Percentiles rank a stretch among this genome's conserved stretches.
These are phyloP conservation scores for Lateolabrax maculatus DNA, from an alignment of 2,797 vertebrate species.

Conservation along the genomic window DNA sequence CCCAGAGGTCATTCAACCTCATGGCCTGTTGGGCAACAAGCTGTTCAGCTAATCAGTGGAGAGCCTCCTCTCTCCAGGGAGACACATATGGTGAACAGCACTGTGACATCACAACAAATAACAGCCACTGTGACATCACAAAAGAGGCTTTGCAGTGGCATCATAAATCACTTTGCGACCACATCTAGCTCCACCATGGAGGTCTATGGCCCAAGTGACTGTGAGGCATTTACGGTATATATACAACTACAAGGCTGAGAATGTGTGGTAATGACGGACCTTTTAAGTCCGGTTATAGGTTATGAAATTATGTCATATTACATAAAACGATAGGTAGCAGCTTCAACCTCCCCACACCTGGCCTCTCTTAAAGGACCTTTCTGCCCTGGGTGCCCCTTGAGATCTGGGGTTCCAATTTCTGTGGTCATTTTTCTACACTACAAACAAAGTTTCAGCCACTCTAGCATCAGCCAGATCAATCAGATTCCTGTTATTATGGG, in stretches of 20 bases:
- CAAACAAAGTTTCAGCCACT: too few species aligned
- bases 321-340: too few species aligned
- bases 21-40: constrained; percentile 72
- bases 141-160: constrained; percentile 11
- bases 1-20: constrained; percentile 74
- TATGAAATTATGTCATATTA: neutral
- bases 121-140: constrained; percentile 42
- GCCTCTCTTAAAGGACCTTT: neutral
- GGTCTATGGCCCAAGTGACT: constrained; percentile 16
- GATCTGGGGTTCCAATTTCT: too few species aligned
- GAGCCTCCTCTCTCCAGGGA: constrained; percentile 67
- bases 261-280: neutral
- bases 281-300: neutral
- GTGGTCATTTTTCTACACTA: too few species aligned
- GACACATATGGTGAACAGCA: constrained; percentile 57
- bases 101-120: constrained; percentile 63
- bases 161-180: constrained; percentile 32
- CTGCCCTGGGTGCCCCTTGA: too few species aligned
- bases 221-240: neutral
- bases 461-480: too few species aligned
- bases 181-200: constrained; percentile 46
- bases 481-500: neutral
- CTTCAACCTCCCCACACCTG: neutral
- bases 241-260: neutral
- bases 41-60: constrained; percentile 78